Conservation (phyloP, 2,888 invertebrate species). For the Parnassius apollo region DNA sequence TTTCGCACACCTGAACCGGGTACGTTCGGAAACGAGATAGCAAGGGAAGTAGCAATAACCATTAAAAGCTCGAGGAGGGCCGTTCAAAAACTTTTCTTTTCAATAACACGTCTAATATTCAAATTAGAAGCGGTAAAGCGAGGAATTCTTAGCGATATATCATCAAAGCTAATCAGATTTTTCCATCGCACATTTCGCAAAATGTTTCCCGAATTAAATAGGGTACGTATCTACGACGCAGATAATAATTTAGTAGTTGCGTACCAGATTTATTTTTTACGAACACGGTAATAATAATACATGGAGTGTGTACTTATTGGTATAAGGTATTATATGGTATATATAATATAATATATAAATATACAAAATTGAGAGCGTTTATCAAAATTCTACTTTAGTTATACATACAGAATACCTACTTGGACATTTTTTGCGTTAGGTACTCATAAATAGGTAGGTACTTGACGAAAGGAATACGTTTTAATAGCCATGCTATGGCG, state of each 20-base stretch:
- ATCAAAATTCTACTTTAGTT: slow-evolving; percentile 22
- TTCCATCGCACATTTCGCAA: slow-evolving; percentile 60
- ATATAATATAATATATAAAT: not conserved
- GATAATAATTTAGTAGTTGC: slow-evolving; percentile 55
- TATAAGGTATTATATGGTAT: not conserved
- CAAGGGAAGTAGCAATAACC: slow-evolving; percentile 71
- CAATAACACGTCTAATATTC: slow-evolving; percentile 81
- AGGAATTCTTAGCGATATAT: slow-evolving; percentile 73
- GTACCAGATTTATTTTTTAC: slow-evolving; percentile 38
- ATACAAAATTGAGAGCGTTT: slow-evolving; percentile 21
- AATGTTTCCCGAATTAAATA: slow-evolving; percentile 62
- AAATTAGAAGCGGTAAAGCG: slow-evolving; percentile 76
- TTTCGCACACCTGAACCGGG: slow-evolving; percentile 49
- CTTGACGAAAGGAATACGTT: slow-evolving; percentile 16
- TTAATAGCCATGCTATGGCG: not conserved
- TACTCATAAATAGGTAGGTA: slow-evolving; percentile 19
- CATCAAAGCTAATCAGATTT: slow-evolving; percentile 76
- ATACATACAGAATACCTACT: slow-evolving; percentile 2
- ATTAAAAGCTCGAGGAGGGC: slow-evolving; percentile 74
- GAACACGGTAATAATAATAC: slow-evolving; percentile 8
- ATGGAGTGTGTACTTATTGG: slow-evolving; percentile 14
- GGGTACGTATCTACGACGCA: slow-evolving; percentile 39
- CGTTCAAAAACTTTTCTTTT: slow-evolving; percentile 76
- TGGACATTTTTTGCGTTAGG: slow-evolving; percentile 19
- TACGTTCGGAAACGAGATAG: slow-evolving; percentile 49